A percentile compares a stretch with the other conserved stretches of the same genome.
These are phyloP conservation scores for Rhinogobius similis DNA, from an alignment of 2,113 vertebrate genomes.

Conservation along the genomic window DNA sequence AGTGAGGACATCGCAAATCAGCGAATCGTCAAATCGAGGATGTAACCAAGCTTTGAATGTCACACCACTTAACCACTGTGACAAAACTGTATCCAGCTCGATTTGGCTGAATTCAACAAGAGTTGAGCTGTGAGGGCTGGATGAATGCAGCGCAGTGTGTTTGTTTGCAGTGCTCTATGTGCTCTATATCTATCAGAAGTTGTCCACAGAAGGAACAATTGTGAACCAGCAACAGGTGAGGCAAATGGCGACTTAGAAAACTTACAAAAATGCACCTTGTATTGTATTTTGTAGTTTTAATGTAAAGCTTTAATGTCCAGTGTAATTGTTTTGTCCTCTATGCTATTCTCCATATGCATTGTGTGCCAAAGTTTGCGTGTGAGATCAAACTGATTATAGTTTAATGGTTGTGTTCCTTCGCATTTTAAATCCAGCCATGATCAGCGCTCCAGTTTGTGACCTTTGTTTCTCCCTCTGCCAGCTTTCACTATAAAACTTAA, in stretches of 20 bases:
- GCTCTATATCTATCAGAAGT: neutral
- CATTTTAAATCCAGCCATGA: constrained; percentile 1
- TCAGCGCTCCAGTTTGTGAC: constrained; percentile 28
- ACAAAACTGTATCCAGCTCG: neutral
- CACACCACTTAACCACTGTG: neutral
- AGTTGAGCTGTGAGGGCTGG: neutral
- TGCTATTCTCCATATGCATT: too few relatives aligned
- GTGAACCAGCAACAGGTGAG: neutral
- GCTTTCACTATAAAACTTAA: constrained; percentile 23
- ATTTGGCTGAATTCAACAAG: neutral
- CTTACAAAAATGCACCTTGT: neutral
- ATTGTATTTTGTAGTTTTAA: neutral
- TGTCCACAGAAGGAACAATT: neutral
- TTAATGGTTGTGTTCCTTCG: neutral
- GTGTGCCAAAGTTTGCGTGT: too few relatives aligned
- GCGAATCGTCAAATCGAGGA: too few relatives aligned
- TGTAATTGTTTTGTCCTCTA: neutral
- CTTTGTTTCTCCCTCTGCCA: constrained; percentile 32
- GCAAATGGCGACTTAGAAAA: neutral
- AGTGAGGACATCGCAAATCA: too few relatives aligned
- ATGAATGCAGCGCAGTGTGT: neutral
- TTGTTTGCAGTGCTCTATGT: neutral
- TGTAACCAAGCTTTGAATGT: neutral
- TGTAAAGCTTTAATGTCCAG: neutral
- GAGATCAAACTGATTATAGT: constrained; percentile 30